Evolutionary conservation across 2,113 vertebrate genomes (phyloP).

Genomic region (Dicerorhinus sumatrensis): DNA sequence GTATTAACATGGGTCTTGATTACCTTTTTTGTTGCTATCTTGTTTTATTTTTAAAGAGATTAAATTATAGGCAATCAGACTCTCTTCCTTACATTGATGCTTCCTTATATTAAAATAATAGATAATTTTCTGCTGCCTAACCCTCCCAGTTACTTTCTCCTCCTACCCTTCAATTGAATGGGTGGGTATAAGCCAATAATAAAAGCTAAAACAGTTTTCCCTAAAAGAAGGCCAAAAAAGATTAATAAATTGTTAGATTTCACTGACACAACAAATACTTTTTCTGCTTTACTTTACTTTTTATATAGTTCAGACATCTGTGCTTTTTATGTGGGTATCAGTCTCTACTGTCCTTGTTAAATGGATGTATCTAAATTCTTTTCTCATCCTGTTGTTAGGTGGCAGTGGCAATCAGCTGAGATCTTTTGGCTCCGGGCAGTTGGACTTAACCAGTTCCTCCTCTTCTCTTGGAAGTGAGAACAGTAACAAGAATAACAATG

Average conservation of each 20-base stretch:
- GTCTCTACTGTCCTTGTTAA: slow-evolving; percentile 20
- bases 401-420: slow-evolving; percentile 71
- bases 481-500: slow-evolving; percentile 81
- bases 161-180: background rate
- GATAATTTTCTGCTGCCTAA: background rate
- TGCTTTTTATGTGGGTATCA: background rate
- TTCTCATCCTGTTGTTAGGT: slow-evolving; percentile 74
- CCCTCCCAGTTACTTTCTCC: background rate
- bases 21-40: background rate
- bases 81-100: background rate
- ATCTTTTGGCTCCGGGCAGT: slow-evolving; percentile 71
- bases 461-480: slow-evolving; percentile 80
- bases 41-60: slow-evolving; percentile 31
- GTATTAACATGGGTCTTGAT: slow-evolving; percentile 51
- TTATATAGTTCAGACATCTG: slow-evolving; percentile 20
- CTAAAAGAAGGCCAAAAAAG: background rate
- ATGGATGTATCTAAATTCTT: slow-evolving; percentile 63
- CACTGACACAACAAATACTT: background rate
- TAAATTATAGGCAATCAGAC: background rate
- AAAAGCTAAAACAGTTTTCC: background rate
- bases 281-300: background rate
- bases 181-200: background rate
- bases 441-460: slow-evolving; percentile 77
- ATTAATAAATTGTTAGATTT: background rate
- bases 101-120: slow-evolving; percentile 9